Conservation (phyloP, 2,113 vertebrate genomes). For the Hypomesus transpacificus region DNA sequence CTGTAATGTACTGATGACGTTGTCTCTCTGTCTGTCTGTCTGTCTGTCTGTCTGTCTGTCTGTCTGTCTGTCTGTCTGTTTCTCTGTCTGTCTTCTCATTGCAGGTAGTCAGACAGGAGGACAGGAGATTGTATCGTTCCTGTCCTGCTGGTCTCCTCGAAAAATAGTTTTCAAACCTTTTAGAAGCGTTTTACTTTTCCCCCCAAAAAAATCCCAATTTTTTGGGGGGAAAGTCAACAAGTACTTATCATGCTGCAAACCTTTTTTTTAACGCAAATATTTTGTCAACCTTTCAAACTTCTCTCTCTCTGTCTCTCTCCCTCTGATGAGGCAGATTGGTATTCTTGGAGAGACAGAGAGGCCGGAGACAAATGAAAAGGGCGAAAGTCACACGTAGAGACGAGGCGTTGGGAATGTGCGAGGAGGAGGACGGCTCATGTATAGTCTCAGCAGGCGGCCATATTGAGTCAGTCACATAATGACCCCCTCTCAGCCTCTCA, state of each 20-base stretch:
- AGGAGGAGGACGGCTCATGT: constrained; percentile 51
- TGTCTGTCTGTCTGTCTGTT: neutral
- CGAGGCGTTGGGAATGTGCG: neutral
- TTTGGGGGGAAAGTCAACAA: too few species aligned
- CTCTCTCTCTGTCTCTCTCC: neutral
- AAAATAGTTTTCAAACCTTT: too few species aligned
- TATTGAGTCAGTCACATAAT: too few species aligned
- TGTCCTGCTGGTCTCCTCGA: too few species aligned
- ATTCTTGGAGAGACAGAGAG: constrained; percentile 61
- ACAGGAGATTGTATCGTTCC: neutral
- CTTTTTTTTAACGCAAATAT: too few species aligned
- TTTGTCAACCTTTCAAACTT: neutral
- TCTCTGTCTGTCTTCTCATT: neutral
- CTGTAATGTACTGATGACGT: constrained; percentile 32
- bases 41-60: constrained; percentile 54
- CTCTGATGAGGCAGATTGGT: constrained; percentile 65
- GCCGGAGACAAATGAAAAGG: constrained; percentile 15
- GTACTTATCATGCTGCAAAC: too few species aligned
- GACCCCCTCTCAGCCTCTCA: too few species aligned
- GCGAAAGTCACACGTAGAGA: constrained; percentile 6
- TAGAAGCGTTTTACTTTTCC: too few species aligned
- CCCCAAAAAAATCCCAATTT: too few species aligned
- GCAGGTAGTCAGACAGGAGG: neutral
- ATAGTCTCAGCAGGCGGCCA: constrained; percentile 34
- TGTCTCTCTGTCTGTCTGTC: neutral